Percentiles rank a stretch among this genome's conserved stretches.
These are phyloP conservation scores for Podotricha telesiphe DNA, from an alignment of 2,888 invertebrate genomes.

Conservation along the genomic window DNA sequence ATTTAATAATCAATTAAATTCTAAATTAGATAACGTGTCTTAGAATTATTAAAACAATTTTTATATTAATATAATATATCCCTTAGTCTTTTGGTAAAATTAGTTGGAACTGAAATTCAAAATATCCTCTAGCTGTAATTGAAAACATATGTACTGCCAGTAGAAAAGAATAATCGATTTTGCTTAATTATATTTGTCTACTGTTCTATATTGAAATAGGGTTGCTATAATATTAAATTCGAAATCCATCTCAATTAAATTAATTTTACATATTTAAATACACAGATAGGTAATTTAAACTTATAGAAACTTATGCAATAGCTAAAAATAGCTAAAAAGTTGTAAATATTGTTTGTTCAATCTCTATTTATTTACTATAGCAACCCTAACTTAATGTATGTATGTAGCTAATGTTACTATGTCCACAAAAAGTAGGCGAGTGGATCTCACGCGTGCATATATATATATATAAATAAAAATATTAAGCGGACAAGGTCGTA, in stretches of 20 bases:
- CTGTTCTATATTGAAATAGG: constrained; percentile 16
- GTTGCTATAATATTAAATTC: background rate
- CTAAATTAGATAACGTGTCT: constrained; percentile 26
- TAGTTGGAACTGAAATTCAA: constrained; percentile 6
- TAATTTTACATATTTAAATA: background rate
- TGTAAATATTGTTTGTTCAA: background rate
- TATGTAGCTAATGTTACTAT: constrained; percentile 5
- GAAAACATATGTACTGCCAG: constrained; percentile 26
- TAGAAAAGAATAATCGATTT: constrained; percentile 1
- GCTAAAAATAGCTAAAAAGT: too few relatives aligned
- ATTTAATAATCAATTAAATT: constrained; percentile 31
- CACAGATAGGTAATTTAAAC: too few relatives aligned
- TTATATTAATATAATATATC: constrained; percentile 29
- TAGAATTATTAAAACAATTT: constrained; percentile 29
- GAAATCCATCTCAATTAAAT: background rate
- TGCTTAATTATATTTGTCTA: constrained; percentile 16
- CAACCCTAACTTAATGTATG: constrained; percentile 7
- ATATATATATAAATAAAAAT: constrained; percentile 14
- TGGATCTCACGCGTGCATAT: constrained; percentile 18
- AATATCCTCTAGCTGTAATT: constrained; percentile 13
- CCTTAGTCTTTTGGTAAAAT: constrained; percentile 34
- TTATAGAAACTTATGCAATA: too few relatives aligned
- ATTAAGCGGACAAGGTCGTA: constrained; percentile 9
- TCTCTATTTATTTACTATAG: background rate
- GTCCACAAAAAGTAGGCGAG: constrained; percentile 1